phyloP scores from a whole-genome alignment of 2,113 vertebrate genomes.

The Egretta garzetta region DNA sequence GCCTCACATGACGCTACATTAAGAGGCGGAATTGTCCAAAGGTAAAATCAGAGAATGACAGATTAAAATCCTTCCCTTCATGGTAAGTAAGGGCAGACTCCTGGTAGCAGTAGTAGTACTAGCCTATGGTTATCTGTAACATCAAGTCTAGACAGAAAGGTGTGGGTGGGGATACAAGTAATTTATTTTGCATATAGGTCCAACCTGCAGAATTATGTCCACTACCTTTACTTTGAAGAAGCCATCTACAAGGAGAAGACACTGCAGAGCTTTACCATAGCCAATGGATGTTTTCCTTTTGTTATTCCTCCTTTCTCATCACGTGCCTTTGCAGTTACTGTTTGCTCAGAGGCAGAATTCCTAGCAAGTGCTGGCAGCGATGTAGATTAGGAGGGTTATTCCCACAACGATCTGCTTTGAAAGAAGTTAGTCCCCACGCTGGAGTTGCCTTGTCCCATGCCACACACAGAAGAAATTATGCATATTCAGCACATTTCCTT shows the following conservation, averaged over 20 bases:
- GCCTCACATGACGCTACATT: background rate
- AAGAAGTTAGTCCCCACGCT: background rate
- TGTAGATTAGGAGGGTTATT: background rate
- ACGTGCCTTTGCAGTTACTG: background rate
- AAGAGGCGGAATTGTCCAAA: background rate
- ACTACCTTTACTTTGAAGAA: background rate
- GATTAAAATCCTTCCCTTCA: background rate
- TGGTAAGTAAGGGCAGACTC: background rate
- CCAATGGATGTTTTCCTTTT: background rate
- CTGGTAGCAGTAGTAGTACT: background rate
- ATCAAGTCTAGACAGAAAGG: background rate
- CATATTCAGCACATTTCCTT: background rate
- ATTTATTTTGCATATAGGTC: background rate
- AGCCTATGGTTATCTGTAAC: background rate
- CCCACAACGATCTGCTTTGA: background rate
- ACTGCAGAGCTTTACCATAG: background rate
- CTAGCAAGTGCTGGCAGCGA: background rate
- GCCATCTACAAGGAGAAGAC: background rate
- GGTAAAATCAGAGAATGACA: background rate
- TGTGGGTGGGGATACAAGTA: background rate
- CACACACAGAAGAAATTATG: background rate
- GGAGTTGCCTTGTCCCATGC: background rate
- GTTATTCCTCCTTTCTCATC: background rate
- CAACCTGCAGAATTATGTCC: background rate
- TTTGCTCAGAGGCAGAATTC: background rate